Conservation (phyloP, 2,797 vertebrate genomes). For the Aplochiton taeniatus region DNA sequence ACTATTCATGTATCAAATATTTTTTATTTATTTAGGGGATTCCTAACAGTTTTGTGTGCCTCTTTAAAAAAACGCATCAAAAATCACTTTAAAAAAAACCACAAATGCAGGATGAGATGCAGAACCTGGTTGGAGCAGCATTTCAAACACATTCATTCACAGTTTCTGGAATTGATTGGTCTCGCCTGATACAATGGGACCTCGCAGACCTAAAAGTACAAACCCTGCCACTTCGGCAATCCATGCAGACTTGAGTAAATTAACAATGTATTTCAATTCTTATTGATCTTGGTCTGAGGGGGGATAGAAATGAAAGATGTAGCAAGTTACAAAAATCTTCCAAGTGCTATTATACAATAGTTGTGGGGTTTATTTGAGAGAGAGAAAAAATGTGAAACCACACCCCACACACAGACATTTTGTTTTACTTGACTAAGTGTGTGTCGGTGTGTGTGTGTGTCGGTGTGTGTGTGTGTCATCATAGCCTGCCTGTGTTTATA, state of each 20-base stretch:
- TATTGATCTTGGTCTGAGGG: too few relatives aligned
- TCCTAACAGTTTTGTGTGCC: conserved; percentile 24
- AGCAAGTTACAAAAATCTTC: conserved; percentile 29
- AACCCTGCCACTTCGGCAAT: too few relatives aligned
- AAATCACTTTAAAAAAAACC: conserved; percentile 4
- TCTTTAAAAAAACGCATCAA: conserved; percentile 13
- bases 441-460: neutral
- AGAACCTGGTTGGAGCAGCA: too few relatives aligned
- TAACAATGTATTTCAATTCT: too few relatives aligned
- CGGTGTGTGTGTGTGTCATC: conserved; percentile 11
- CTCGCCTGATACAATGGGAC: too few relatives aligned
- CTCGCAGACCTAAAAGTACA: too few relatives aligned
- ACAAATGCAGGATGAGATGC: too few relatives aligned
- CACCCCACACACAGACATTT: neutral
- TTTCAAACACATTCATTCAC: too few relatives aligned
- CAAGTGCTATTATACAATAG: conserved; percentile 48
- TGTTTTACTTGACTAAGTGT: neutral
- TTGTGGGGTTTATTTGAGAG: neutral
- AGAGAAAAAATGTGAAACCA: neutral
- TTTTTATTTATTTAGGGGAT: conserved; percentile 7
- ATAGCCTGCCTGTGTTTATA: conserved; percentile 15
- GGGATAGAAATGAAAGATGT: neutral
- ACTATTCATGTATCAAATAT: neutral
- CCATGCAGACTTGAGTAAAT: too few relatives aligned
- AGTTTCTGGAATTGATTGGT: too few relatives aligned